phyloP scores from a whole-genome alignment of 2,888 invertebrate species.

The Trissolcus brochymenae region DNA sequence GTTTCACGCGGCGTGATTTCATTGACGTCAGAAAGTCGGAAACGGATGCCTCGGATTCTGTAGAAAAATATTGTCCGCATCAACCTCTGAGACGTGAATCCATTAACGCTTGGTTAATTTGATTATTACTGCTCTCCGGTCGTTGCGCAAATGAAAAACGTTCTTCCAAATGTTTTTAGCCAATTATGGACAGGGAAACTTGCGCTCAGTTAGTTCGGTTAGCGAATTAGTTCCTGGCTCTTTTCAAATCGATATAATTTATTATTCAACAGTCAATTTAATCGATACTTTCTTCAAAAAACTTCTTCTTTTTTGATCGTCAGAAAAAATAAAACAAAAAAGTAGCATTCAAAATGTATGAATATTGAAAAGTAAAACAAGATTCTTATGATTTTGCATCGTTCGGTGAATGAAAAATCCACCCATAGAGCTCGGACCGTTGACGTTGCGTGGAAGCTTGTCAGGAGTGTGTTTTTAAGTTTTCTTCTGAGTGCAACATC shows the following conservation, averaged over 20 bases:
- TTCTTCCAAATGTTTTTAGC: slow-evolving; percentile 11
- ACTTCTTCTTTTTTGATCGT: background rate
- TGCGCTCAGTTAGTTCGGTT: slow-evolving; percentile 1
- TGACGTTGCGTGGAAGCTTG: too few species aligned
- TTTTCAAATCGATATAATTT: too few species aligned
- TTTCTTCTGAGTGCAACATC: too few species aligned
- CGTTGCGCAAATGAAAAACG: slow-evolving; percentile 21
- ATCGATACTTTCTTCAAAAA: background rate
- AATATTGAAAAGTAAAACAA: too few species aligned
- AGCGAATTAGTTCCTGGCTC: background rate
- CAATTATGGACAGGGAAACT: slow-evolving; percentile 6
- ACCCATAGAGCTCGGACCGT: too few species aligned
- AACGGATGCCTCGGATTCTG: background rate
- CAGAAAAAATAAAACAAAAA: background rate
- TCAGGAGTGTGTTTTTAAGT: too few species aligned
- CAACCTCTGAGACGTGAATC: slow-evolving; percentile 14
- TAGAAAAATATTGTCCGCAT: slow-evolving; percentile 9
- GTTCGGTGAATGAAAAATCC: too few species aligned
- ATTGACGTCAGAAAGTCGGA: slow-evolving; percentile 7
- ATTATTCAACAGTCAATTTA: background rate
- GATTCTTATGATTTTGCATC: too few species aligned
- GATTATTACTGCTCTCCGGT: slow-evolving; percentile 18
- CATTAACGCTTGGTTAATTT: slow-evolving; percentile 24
- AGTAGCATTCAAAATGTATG: background rate
- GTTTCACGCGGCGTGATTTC: slow-evolving; percentile 10